Base-by-base conservation (phyloP, 2,113 vertebrate genomes). In the mouse (Mus musculus) region DNA sequence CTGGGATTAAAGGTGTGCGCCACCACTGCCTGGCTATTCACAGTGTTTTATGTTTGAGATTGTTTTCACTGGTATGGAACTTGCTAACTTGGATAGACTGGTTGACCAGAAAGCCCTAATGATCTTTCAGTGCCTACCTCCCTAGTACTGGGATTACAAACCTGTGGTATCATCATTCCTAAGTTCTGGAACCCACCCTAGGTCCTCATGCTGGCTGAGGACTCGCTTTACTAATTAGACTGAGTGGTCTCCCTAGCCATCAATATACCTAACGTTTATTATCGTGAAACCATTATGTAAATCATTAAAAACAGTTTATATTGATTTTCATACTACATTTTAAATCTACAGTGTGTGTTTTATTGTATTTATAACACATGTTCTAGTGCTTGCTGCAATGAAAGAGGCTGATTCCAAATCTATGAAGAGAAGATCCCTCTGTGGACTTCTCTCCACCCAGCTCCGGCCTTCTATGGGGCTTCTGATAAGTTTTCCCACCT, bases 401-500 rank as follows among this genome's bases (percentile, higher is more conserved):
- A n/a, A 11, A 0, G 0, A 67, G 33, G 24, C 30, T 71, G 73
- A 61, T 33, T 78, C 33, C 12, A 42, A 39, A 81, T 1, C 6
- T 5, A 11, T 3, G 7, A 26, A 33, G 22, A 59, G 42, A 19
- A 46, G n/a, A 16, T 22, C 1, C 4, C 49, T 1, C 22, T 16
- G 81, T 75, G 14, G 12, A 24, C 28, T n/a, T 26, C 65, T 16
- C 3, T 16, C 24, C 14, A 22, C 28, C n/a, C 1, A 1, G 3
- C 11, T 33, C 39, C 9, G 7, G 28, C 54, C 22, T 36, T 4
- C 14, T n/a, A 13, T n/a, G 22, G 5, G 24, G 16, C 39, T 65
- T 85, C 12, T 54, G 17, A 54, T 26, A 84, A 63, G 39, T 63
- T 10, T 1, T 5, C 28, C 1, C 1, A 3, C 49, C 75, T 54